Base-by-base conservation (phyloP, 2,888 invertebrate genomes). In the Drosophila stalkeri region DNA sequence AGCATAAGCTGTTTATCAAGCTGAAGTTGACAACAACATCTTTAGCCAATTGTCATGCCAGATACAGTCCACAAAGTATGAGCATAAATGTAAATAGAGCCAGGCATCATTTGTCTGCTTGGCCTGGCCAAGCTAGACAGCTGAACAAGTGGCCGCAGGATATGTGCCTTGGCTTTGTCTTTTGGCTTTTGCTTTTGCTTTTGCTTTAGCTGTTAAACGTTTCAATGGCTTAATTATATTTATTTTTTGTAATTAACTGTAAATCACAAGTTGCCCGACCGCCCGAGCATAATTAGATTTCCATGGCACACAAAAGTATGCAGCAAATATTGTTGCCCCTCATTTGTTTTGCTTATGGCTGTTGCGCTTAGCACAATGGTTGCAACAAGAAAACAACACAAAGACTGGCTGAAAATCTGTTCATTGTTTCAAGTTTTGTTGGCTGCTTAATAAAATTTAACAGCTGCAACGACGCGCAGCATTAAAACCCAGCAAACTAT, bases 391-490 rank as follows among this genome's bases (percentile, higher is more conserved):
- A 33, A 59, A 51, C 43, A 55, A 39, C 52, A 52, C 51, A 69
- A 80, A 62, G 39, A 39, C 9, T 52, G 55, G 33, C 35, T 66
- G 69, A 43, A 67, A 75, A 75, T 82, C 77, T 77, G 81, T 82
- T 70, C 64, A 76, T 68, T 81, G 72, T 82, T 64, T 63, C 59
- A 72, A 77, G 57, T 80, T 77, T 75, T 64, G 63, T 74, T 70
- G 67, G 71, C 76, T 64, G 78, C 75, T 81, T 76, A 72, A 79
- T 82, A 75, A 82, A 86, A 90, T 86, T 90, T 88, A 88, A 88
- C 75, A 80, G 89, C 78, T 64, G 64, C 75, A 72, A 56, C 64
- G 73, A 67, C 69, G 66, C 54, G 68, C 55, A 55, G 72, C 68
- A 66, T 71, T 75, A 73, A 75, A 64, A 77, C 71, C 69, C 64